Evolutionary conservation across 2,888 invertebrate species (phyloP), one percentile per base, ranked within the genome.

Genomic region (Eupithecia exiguata): DNA sequence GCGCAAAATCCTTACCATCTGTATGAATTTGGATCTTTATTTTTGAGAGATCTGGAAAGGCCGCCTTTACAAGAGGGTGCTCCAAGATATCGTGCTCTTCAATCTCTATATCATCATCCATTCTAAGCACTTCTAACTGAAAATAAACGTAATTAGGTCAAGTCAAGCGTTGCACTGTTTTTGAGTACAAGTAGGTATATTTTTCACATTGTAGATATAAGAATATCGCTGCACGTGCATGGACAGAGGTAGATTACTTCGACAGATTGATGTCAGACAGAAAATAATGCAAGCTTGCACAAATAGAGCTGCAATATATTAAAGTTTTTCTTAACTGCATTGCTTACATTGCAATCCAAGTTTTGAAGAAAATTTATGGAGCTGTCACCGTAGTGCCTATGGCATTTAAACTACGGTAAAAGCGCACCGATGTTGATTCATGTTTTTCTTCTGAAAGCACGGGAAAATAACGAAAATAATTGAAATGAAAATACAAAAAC

Each of bases 101-200:
- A 0, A 92, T 90, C n/a, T 92, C 92, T 21, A 91, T 91, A 49
- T 92, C 91, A 4, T 89, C 89, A 3, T 89, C 89, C 92, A 92
- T 91, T 35, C 6, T 58, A 65, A 14, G 35, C 10, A 21, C 18
- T 38, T 38, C 1, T 65, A n/a, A n/a, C 65, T 65, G 65, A 36
- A 65, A 63, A 12, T 18, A 38, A 35, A n/a, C 10, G 21, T 10
- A 65, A 65, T 38, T 65, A 21, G n/a, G 65, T 65, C 62, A 58
- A 58, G 62, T 62, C 38, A 62, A 62, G 35, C 35, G 1, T 25
- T 35, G 10, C 30, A 7, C 5, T 30, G 5, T 62, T 18, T 61
- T 21, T 25, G 25, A 58, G 10, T 12, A 12, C 3, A 36, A 9
- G 36, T 36, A 3, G 5, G 21, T 53, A 53, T 43, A 58, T 25